Evolutionary conservation across 1,140 invertebrate genomes (phyloP), one percentile per base, ranked within the genome.

Genomic region (Grapholita molesta): DNA sequence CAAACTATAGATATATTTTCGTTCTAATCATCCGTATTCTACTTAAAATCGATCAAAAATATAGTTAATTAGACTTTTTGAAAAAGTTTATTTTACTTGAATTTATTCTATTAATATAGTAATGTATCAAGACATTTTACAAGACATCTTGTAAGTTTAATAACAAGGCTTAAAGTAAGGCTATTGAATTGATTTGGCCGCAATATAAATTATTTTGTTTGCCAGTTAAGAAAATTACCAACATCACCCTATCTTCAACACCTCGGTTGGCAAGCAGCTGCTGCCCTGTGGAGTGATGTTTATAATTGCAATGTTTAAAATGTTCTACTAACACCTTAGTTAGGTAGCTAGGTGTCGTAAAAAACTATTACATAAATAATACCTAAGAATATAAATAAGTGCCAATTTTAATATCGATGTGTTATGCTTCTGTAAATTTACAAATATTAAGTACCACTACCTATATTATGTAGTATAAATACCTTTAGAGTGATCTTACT

Each of bases 131-230:
- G 4, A 53, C 8, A 23, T 57, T n/a, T 57, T 25, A 15, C 11
- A 8, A 15, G n/a, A 15, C 18, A 52, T 2, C 18, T 30, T 61
- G n/a, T 61, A 32, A 30, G 24, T 28, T 30, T 61, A 61, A 25
- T 61, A 15, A 61, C 12, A 61, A 61, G 55, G 55, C 55, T 61
- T 25, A 61, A 30, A 61, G n/a, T 30, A 30, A 61, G 55, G 25
- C 55, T 8, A 15, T 6, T 61, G 24, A 21, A 48, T 21, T 9
- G 1, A 21, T n/a, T 21, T 21, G 18, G 42, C 42, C 42, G 42
- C 21, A 21, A 48, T 48, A 15, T 21, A 8, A 48, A 48, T 21
- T 21, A 21, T 0, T n/a, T 48, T 6, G 7, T 18, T 48, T 0
- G 1, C 12, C n/a, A 18, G 12, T 21, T 48, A 15, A 4, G n/a